Evolutionary conservation across 2,113 vertebrate genomes (phyloP).

Genomic region (Carettochelys insculpta): DNA sequence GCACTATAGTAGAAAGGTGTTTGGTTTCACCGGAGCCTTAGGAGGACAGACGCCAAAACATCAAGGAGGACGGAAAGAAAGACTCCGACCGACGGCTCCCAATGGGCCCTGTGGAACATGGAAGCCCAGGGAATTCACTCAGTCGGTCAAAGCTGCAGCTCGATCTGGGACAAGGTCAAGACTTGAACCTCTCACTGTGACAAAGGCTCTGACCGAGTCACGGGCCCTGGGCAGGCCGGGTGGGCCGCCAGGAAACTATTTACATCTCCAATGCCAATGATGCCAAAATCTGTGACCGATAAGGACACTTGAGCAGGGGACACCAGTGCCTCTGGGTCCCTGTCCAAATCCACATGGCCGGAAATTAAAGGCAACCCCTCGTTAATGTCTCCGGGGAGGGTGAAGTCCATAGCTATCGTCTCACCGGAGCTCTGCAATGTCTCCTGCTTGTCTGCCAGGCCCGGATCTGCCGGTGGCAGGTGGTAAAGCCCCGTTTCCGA

Average conservation of each 20-base stretch:
- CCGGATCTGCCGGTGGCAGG: not conserved
- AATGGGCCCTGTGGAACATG: not conserved
- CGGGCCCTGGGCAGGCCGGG: conserved; percentile 69
- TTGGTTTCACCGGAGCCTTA: conserved; percentile 64
- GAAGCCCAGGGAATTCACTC: conserved; percentile 46
- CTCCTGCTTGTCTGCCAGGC: conserved; percentile 68
- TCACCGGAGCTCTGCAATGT: conserved; percentile 67
- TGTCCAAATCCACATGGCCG: conserved; percentile 64
- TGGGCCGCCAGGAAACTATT: conserved; percentile 81
- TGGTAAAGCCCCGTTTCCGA: conserved; percentile 71
- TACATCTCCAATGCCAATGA: conserved; percentile 80
- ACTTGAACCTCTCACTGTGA: conserved; percentile 79
- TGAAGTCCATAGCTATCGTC: conserved; percentile 74
- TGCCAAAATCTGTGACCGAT: conserved; percentile 83
- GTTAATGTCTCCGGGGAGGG: conserved; percentile 63
- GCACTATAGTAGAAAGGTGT: conserved; percentile 48
- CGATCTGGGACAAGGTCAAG: conserved; percentile 27
- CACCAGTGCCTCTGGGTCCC: conserved; percentile 63
- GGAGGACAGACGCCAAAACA: not conserved
- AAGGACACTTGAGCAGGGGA: conserved; percentile 79
- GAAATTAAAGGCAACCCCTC: conserved; percentile 73
- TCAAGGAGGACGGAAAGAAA: conserved; percentile 53
- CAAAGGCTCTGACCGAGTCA: conserved; percentile 80
- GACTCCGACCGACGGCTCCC: conserved; percentile 47
- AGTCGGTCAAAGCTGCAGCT: conserved; percentile 43